These are phyloP conservation scores for Caenorhabditis inopinata DNA, from an alignment of 1,140 invertebrate species.

Conservation along the genomic window DNA sequence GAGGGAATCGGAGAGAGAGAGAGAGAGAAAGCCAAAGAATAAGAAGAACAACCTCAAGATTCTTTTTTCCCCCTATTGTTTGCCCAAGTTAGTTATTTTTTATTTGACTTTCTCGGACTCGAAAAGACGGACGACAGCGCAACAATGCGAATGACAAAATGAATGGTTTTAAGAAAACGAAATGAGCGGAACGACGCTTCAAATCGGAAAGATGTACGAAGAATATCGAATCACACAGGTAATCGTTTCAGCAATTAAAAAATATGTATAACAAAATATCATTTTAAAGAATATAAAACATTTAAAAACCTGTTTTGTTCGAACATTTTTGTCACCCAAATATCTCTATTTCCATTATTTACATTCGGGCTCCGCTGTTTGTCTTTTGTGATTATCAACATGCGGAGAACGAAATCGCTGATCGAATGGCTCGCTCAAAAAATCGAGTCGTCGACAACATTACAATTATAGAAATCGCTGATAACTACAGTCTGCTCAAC, in stretches of 20 bases:
- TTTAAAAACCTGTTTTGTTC: no score
- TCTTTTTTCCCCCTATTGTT: conserved; percentile 21
- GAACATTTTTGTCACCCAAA: background rate
- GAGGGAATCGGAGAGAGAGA: no score
- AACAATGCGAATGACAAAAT: background rate
- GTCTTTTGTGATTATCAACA: conserved; percentile 33
- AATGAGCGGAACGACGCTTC: background rate
- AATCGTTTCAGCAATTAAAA: no score
- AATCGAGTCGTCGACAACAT: background rate
- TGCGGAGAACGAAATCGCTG: background rate
- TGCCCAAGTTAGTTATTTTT: conserved; percentile 33
- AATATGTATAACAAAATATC: no score
- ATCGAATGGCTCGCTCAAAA: background rate
- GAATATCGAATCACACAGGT: conserved; percentile 5
- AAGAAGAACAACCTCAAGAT: conserved; percentile 36
- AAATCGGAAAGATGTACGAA: conserved; percentile 9
- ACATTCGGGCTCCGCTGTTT: background rate
- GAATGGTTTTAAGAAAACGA: background rate
- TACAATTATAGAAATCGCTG: background rate
- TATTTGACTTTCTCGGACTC: conserved; percentile 32
- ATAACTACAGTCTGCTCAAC: no score
- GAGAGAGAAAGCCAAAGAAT: conserved; percentile 31
- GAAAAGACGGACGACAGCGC: background rate
- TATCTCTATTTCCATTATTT: background rate
- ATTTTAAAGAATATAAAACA: no score